Conservation (phyloP, 2,888 invertebrate genomes). For the Cyrtodaria siliqua region DNA sequence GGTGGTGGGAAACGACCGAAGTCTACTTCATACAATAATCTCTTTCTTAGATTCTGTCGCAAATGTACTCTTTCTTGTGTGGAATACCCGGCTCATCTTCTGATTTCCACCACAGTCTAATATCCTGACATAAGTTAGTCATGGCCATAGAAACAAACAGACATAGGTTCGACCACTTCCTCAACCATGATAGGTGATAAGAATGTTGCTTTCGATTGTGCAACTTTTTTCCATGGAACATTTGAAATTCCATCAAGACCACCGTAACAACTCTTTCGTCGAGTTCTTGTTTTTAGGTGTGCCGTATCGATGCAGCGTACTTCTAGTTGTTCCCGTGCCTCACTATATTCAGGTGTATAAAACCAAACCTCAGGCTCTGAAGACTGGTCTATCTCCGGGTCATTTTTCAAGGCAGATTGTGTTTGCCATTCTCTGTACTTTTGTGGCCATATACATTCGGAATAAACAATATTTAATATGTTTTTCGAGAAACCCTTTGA, state of each 20-base stretch:
- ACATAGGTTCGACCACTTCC: slow-evolving; percentile 51
- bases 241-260: slow-evolving; percentile 41
- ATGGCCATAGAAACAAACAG: slow-evolving; percentile 32
- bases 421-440: slow-evolving; percentile 14
- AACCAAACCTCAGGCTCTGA: too few relatives aligned
- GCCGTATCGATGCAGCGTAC: slow-evolving; percentile 45
- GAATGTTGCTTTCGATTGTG: slow-evolving; percentile 23
- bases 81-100: slow-evolving; percentile 44
- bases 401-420: too few relatives aligned
- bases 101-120: slow-evolving; percentile 37
- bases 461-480: too few relatives aligned
- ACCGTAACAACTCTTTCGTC: slow-evolving; percentile 44
- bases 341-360: too few relatives aligned
- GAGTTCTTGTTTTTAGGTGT: slow-evolving; percentile 44
- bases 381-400: too few relatives aligned
- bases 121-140: slow-evolving; percentile 40
- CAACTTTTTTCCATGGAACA: slow-evolving; percentile 38
- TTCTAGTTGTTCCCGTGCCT: too few relatives aligned
- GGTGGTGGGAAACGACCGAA: slow-evolving; percentile 38
- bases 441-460: slow-evolving; percentile 32
- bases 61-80: slow-evolving; percentile 19
- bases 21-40: slow-evolving; percentile 14
- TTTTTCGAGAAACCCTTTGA: neutral
- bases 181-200: slow-evolving; percentile 38
- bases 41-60: slow-evolving; percentile 15